Evolutionary conservation across 1,140 invertebrate species (phyloP).

Genomic region (Habropoda laboriosa): DNA sequence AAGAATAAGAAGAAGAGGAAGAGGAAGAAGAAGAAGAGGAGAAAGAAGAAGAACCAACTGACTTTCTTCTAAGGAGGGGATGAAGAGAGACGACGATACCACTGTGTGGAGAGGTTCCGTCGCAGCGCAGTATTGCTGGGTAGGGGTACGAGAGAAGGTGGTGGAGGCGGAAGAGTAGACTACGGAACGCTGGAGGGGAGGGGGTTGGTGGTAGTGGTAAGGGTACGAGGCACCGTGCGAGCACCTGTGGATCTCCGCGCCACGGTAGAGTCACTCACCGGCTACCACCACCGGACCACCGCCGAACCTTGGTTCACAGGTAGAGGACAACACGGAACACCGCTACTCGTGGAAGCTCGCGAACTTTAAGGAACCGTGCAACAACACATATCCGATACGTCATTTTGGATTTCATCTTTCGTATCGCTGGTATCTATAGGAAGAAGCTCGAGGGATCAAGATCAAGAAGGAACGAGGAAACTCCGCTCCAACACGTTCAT

Average conservation of each 20-base stretch:
- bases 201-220: constrained; percentile 68
- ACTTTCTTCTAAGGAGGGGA: constrained; percentile 10
- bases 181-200: constrained; percentile 55
- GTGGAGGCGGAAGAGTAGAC: constrained; percentile 64
- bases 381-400: too few species aligned
- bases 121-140: constrained; percentile 27
- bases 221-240: constrained; percentile 70
- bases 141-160: constrained; percentile 58
- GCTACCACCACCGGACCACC: constrained; percentile 79
- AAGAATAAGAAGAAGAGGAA: constrained; percentile 26
- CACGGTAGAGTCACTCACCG: constrained; percentile 79
- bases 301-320: constrained; percentile 65
- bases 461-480: not conserved
- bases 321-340: constrained; percentile 53
- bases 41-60: constrained; percentile 13
- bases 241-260: constrained; percentile 80
- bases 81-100: constrained; percentile 51
- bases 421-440: not conserved
- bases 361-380: not conserved
- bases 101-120: constrained; percentile 18
- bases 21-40: constrained; percentile 21
- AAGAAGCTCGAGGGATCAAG: not conserved
- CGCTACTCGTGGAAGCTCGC: constrained; percentile 25
- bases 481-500: not conserved
- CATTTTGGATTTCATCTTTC: not conserved